phyloP scores from a whole-genome alignment of 2,113 vertebrate species.

The Psephotus haematonotus region DNA sequence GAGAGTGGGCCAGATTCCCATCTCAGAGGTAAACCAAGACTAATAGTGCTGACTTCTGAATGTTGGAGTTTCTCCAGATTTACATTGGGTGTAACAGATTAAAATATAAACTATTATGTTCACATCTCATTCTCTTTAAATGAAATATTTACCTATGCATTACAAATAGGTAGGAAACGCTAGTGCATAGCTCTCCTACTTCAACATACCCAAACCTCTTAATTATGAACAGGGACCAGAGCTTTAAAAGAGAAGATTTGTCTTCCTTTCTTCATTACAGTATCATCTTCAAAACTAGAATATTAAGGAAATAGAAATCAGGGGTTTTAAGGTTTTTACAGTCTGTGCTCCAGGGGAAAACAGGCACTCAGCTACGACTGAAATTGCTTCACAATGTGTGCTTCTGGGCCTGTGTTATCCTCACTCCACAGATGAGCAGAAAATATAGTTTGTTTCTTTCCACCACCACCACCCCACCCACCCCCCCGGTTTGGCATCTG shows the following conservation, averaged over 20 bases:
- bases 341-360: constrained; percentile 77
- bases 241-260: background rate
- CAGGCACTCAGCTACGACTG: constrained; percentile 76
- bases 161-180: background rate
- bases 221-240: background rate
- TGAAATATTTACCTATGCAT: constrained; percentile 36
- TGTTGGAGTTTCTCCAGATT: constrained; percentile 1
- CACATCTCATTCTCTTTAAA: background rate
- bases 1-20: constrained; percentile 18
- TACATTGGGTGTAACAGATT: background rate
- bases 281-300: constrained; percentile 66
- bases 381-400: constrained; percentile 76
- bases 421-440: constrained; percentile 75
- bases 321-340: constrained; percentile 73
- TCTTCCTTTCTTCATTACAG: constrained; percentile 49
- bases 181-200: background rate
- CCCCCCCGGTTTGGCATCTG: constrained; percentile 48
- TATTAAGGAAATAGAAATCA: constrained; percentile 72
- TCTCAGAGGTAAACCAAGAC: background rate
- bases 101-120: background rate
- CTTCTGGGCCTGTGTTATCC: constrained; percentile 73
- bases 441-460: constrained; percentile 78
- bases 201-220: background rate
- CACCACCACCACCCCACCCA: constrained; percentile 8
- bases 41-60: constrained; percentile 16